Evolutionary conservation across 2,113 vertebrate genomes (phyloP).

Genomic region (Haemorhous mexicanus): DNA sequence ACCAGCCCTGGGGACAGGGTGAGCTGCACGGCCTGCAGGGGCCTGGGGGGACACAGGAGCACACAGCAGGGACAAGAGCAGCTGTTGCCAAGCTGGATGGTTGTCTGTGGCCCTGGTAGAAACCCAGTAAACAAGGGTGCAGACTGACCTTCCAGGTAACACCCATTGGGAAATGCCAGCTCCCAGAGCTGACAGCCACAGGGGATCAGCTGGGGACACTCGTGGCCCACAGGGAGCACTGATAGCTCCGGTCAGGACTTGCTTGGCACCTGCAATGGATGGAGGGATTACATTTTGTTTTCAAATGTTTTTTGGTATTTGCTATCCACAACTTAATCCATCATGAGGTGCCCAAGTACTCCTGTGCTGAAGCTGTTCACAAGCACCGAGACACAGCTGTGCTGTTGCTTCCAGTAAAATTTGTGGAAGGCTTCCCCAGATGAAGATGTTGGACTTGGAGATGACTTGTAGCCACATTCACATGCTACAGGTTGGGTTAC

Average conservation of each 20-base stretch:
- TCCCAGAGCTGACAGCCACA: neutral
- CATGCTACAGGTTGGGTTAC: neutral
- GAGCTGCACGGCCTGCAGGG: neutral
- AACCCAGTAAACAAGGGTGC: neutral
- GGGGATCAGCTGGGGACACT: neutral
- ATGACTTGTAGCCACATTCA: neutral
- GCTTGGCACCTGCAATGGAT: too few species aligned
- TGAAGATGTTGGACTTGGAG: neutral
- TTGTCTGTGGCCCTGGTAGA: neutral
- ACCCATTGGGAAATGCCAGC: neutral
- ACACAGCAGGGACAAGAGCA: accelerated
- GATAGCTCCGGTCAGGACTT: neutral
- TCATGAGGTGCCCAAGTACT: neutral
- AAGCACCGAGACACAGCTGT: neutral
- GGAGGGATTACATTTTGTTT: neutral
- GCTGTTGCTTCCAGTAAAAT: neutral
- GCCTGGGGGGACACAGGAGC: neutral
- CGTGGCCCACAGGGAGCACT: accelerated
- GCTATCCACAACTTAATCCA: neutral
- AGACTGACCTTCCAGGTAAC: neutral
- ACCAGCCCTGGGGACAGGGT: neutral
- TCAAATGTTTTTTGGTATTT: neutral
- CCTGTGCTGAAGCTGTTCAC: neutral
- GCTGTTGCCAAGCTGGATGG: neutral
- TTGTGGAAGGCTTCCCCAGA: neutral